Conservation (phyloP, 1,140 invertebrate species). For the Zaprionus nigranus region DNA sequence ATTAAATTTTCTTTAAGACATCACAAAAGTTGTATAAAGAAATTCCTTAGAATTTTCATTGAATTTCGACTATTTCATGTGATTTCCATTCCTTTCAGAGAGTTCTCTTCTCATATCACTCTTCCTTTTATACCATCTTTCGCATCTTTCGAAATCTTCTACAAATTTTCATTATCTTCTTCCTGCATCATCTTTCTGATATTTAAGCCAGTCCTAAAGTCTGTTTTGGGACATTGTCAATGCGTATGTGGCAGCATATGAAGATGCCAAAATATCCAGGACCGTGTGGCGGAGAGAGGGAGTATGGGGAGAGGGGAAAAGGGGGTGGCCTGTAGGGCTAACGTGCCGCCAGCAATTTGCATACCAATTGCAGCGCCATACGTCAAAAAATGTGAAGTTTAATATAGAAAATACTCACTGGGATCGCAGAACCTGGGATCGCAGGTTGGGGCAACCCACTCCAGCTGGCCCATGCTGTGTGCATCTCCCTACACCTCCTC, state of each 20-base stretch:
- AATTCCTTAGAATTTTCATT: too few relatives aligned
- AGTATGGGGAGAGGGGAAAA: neutral
- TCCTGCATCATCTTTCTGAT: constrained; percentile 17
- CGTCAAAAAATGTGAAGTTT: constrained; percentile 82
- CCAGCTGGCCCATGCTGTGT: neutral
- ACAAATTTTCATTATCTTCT: neutral
- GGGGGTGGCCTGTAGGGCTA: constrained; percentile 5
- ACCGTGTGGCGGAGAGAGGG: neutral
- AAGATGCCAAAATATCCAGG: constrained; percentile 44
- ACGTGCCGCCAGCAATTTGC: constrained; percentile 69
- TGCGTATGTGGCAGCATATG: constrained; percentile 27
- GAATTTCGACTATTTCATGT: too few relatives aligned
- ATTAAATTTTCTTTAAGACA: too few relatives aligned
- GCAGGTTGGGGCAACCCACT: too few relatives aligned
- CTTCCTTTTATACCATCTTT: too few relatives aligned
- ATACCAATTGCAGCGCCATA: constrained; percentile 73
- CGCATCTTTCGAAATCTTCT: neutral
- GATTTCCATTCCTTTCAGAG: too few relatives aligned
- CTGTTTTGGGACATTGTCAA: constrained; percentile 19
- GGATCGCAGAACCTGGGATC: constrained; percentile 3
- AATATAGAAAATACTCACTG: constrained; percentile 76
- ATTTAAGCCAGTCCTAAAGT: constrained; percentile 4
- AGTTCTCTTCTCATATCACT: too few relatives aligned
- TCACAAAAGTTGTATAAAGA: too few relatives aligned
- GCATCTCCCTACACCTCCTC: neutral